Conservation (phyloP, 2,888 invertebrate species). For the Sarcophaga rosellei region DNA sequence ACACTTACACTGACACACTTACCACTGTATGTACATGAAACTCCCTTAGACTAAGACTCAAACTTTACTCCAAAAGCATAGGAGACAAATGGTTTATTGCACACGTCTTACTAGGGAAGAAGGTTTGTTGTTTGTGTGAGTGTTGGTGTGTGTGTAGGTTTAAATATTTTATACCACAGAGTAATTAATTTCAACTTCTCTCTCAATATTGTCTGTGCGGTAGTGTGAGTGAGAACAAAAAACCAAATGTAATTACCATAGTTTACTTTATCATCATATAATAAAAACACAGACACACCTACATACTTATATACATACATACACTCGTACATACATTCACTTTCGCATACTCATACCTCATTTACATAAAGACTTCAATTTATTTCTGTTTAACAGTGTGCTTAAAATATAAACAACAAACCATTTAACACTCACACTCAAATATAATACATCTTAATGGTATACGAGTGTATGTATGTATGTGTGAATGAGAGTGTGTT, state of each 20-base stretch:
- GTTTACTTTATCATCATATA: slow-evolving; percentile 52
- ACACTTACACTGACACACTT: neutral
- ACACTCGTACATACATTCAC: neutral
- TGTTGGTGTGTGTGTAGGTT: neutral
- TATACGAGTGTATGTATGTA: too few species aligned
- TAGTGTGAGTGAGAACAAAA: neutral
- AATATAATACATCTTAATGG: too few species aligned
- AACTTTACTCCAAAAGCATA: too few species aligned
- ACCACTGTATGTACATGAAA: neutral
- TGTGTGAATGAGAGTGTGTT: too few species aligned
- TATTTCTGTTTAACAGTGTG: too few species aligned
- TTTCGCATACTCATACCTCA: neutral
- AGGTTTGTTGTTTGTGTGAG: neutral
- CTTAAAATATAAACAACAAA: too few species aligned
- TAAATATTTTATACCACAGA: slow-evolving; percentile 55
- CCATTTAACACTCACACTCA: too few species aligned
- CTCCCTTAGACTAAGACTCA: too few species aligned
- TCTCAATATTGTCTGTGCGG: slow-evolving; percentile 11
- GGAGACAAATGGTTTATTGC: neutral
- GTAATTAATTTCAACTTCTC: slow-evolving; percentile 59
- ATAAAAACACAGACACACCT: slow-evolving; percentile 31
- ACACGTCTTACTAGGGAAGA: neutral
- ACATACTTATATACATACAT: neutral
- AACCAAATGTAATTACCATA: slow-evolving; percentile 58
- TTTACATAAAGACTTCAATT: too few species aligned